These are phyloP conservation scores for Caenorhabditis remanei DNA, from an alignment of 1,140 invertebrate species.

Conservation along the genomic window DNA sequence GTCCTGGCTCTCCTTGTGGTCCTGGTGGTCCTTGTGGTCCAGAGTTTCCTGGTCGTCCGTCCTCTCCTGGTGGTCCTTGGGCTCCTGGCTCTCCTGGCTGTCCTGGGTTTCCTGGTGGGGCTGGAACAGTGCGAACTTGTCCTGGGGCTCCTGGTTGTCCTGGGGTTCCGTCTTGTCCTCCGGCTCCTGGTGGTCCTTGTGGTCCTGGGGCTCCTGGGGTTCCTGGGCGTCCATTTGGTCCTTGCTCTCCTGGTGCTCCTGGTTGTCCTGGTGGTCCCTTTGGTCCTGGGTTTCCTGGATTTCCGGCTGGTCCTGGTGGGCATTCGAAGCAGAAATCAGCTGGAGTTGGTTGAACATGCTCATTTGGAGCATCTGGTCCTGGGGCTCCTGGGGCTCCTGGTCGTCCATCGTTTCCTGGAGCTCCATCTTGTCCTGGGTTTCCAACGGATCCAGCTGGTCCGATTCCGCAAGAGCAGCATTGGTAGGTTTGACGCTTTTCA, in stretches of 20 bases:
- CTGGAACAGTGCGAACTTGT: slow-evolving; percentile 47
- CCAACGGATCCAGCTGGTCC: slow-evolving; percentile 63
- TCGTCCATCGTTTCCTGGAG: slow-evolving; percentile 63
- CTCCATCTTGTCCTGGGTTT: slow-evolving; percentile 64
- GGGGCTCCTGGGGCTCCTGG: slow-evolving; percentile 63
- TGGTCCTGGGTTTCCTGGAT: slow-evolving; percentile 41
- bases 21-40: slow-evolving; percentile 61
- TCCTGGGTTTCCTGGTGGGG: slow-evolving; percentile 58
- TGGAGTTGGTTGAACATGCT: slow-evolving; percentile 63
- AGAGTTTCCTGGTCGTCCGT: slow-evolving; percentile 58
- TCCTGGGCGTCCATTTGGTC: slow-evolving; percentile 72
- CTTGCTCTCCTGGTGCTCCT: slow-evolving; percentile 58
- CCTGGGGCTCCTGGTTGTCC: slow-evolving; percentile 65
- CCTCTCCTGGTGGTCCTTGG: slow-evolving; percentile 59
- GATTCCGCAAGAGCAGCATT: slow-evolving; percentile 66
- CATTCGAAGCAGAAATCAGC: slow-evolving; percentile 68
- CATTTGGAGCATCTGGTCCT: slow-evolving; percentile 62
- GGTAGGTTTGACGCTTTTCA: slow-evolving; percentile 59
- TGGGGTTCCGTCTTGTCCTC: slow-evolving; percentile 45
- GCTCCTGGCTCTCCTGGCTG: slow-evolving; percentile 61
- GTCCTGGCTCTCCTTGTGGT: slow-evolving; percentile 65
- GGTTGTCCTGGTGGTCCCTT: slow-evolving; percentile 57
- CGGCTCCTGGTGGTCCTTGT: slow-evolving; percentile 68
- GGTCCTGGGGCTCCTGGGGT: slow-evolving; percentile 70
- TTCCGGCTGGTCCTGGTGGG: slow-evolving; percentile 61